These are phyloP conservation scores for Leptosomus discolor DNA, from an alignment of 2,113 vertebrate species.

Conservation along the genomic window DNA sequence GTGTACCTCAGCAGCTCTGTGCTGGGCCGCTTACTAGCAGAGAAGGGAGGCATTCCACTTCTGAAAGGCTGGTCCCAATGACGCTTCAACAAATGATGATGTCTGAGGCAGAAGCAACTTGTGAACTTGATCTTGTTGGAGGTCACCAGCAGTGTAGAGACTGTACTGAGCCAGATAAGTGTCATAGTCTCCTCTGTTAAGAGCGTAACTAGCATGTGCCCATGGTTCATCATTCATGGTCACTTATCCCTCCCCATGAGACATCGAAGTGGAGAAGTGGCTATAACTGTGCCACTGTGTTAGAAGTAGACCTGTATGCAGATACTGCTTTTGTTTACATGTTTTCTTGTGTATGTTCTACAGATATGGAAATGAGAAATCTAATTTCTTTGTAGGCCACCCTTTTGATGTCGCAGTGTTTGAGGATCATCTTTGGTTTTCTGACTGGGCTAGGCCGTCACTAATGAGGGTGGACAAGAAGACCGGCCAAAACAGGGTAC, in stretches of 20 bases:
- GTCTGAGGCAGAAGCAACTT: not conserved
- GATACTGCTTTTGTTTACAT: not conserved
- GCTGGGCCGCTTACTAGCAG: not conserved
- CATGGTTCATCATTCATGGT: rapidly evolving
- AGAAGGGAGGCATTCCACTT: not conserved
- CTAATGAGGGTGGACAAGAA: conserved; percentile 85
- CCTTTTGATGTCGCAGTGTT: conserved; percentile 87
- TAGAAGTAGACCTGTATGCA: not conserved
- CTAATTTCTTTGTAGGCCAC: conserved; percentile 71
- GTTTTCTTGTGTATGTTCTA: not conserved
- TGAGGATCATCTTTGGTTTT: conserved; percentile 88
- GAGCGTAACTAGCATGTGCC: not conserved
- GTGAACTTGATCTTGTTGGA: not conserved
- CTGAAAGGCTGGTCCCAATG: not conserved
- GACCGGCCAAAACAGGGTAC: conserved; percentile 77
- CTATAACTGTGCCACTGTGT: not conserved
- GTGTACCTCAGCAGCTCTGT: not conserved
- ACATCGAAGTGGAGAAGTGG: not conserved
- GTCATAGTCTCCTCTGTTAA: not conserved
- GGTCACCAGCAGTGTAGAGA: not conserved
- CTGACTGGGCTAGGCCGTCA: conserved; percentile 80
- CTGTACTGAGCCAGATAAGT: not conserved
- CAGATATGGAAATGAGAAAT: not conserved
- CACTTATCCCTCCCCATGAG: not conserved
- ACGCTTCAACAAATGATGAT: not conserved